Conservation (phyloP, 1,140 invertebrate species). For the Drosophila neocordata region DNA sequence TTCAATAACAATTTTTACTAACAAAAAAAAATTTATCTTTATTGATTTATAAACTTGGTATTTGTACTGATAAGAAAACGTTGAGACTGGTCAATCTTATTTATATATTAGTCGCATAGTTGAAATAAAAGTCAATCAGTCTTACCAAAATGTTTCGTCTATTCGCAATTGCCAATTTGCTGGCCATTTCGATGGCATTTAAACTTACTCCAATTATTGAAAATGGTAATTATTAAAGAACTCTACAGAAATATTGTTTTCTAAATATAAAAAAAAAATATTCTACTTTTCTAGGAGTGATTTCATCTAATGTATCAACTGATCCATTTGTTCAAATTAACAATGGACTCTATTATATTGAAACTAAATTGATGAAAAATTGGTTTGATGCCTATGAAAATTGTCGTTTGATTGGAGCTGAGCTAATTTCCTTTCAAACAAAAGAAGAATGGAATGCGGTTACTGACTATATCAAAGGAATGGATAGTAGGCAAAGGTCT, state of each 20-base stretch:
- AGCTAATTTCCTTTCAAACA: constrained; percentile 21
- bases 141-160: not conserved
- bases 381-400: constrained; percentile 27
- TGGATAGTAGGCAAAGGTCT: not conserved
- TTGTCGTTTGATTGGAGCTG: constrained; percentile 11
- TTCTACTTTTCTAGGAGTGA: not conserved
- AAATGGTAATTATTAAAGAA: not conserved
- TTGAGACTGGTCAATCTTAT: too few species aligned
- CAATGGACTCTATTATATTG: constrained; percentile 27
- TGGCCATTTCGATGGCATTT: not conserved
- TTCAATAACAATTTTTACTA: too few species aligned
- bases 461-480: constrained; percentile 2
- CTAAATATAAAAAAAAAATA: not conserved
- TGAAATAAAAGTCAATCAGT: not conserved
- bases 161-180: not conserved
- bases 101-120: too few species aligned
- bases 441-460: constrained; percentile 15
- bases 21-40: too few species aligned
- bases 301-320: not conserved
- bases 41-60: too few species aligned
- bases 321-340: constrained; percentile 19
- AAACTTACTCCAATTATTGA: not conserved
- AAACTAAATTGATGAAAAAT: not conserved
- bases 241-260: not conserved
- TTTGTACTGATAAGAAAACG: too few species aligned